These are phyloP conservation scores for Spilogale gracilis DNA, from an alignment of 2,113 vertebrate species.

Conservation along the genomic window DNA sequence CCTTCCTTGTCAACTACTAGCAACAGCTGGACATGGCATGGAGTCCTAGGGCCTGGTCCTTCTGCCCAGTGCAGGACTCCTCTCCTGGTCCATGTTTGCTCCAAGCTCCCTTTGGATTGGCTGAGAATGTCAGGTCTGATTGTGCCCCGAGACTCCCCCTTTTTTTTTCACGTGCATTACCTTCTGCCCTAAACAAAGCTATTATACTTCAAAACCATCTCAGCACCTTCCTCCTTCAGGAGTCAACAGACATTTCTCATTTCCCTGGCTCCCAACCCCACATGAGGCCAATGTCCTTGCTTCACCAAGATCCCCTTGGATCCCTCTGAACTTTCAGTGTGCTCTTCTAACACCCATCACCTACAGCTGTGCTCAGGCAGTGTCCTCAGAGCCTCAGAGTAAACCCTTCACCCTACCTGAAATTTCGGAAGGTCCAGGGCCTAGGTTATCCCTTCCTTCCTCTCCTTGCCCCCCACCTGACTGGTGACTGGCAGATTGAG, in stretches of 20 bases:
- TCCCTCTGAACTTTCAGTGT: not conserved
- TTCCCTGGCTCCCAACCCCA: not conserved
- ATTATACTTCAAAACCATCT: not conserved
- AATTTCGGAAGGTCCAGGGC: not conserved
- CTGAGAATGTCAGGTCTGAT: not conserved
- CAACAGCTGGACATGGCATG: not conserved
- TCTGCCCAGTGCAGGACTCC: not conserved
- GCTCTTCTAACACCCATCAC: not conserved
- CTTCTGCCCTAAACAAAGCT: not conserved
- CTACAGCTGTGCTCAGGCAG: not conserved
- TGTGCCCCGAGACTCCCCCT: not conserved
- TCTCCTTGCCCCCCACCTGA: not conserved
- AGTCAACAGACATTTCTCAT: not conserved
- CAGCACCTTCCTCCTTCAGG: not conserved
- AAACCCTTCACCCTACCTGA: not conserved
- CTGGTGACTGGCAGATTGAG: not conserved
- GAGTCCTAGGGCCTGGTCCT: not conserved
- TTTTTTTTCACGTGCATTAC: not conserved
- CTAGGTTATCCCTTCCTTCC: not conserved
- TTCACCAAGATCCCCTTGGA: not conserved
- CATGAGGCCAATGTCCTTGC: not conserved
- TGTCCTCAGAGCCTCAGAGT: not conserved
- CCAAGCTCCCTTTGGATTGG: not conserved
- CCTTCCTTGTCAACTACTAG: not conserved
- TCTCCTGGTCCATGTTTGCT: not conserved